Percentiles rank a stretch among this genome's conserved stretches.
These are phyloP conservation scores for Aphaenogaster rudis DNA, from an alignment of 1,140 invertebrate species.

Conservation along the genomic window DNA sequence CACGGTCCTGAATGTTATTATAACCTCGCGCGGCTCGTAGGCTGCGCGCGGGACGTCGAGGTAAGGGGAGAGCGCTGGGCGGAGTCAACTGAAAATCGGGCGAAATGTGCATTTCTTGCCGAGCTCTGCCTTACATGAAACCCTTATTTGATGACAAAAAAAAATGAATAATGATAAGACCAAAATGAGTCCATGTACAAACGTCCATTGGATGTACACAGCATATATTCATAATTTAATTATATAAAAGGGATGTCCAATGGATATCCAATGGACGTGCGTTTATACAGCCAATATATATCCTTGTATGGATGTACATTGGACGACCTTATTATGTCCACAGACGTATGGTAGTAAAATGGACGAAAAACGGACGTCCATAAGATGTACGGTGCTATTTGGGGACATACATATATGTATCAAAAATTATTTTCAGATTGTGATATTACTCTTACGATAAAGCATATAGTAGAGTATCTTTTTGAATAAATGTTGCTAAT, in stretches of 20 bases:
- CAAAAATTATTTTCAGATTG: too few relatives aligned
- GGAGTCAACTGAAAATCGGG: too few relatives aligned
- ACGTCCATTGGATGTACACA: background rate
- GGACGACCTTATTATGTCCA: background rate
- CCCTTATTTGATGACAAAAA: background rate
- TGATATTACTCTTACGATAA: too few relatives aligned
- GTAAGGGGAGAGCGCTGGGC: too few relatives aligned
- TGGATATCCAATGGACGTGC: background rate
- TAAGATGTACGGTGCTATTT: background rate
- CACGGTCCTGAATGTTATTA: too few relatives aligned
- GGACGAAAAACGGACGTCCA: too few relatives aligned
- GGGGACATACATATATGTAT: too few relatives aligned
- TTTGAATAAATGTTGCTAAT: too few relatives aligned
- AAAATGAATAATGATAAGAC: background rate
- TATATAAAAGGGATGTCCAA: background rate
- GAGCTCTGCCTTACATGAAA: background rate
- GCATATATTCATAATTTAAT: background rate
- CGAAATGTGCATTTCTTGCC: too few relatives aligned
- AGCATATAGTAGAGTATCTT: too few relatives aligned
- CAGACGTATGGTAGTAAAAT: background rate
- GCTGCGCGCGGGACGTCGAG: too few relatives aligned
- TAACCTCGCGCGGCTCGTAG: too few relatives aligned
- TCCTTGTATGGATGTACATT: slow-evolving; percentile 1
- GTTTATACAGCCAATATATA: background rate
- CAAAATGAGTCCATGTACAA: background rate